These are phyloP conservation scores for Ectemnius cavifrons DNA, from an alignment of 2,888 invertebrate genomes.

Conservation along the genomic window DNA sequence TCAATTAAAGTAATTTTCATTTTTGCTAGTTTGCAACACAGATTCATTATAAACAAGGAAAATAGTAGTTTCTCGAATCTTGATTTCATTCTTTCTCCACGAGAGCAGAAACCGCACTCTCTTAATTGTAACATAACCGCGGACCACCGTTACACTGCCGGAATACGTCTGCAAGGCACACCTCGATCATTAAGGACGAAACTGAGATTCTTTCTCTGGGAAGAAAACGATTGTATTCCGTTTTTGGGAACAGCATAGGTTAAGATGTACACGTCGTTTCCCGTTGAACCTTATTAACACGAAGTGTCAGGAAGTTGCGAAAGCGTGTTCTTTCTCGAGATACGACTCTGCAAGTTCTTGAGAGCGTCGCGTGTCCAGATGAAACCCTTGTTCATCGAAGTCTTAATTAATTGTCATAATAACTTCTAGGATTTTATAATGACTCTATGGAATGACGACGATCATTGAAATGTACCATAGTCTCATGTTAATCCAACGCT, in stretches of 20 bases:
- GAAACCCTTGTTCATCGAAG: too few relatives aligned
- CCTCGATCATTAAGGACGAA: slow-evolving; percentile 61
- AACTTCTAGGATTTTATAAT: too few relatives aligned
- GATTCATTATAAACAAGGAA: too few relatives aligned
- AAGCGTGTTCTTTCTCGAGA: slow-evolving; percentile 14
- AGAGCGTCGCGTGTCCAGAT: too few relatives aligned
- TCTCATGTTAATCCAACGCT: too few relatives aligned
- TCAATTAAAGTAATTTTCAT: too few relatives aligned
- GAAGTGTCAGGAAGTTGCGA: slow-evolving; percentile 16
- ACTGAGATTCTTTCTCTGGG: slow-evolving; percentile 62
- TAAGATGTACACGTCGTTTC: too few relatives aligned
- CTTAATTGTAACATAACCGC: slow-evolving; percentile 57
- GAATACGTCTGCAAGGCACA: slow-evolving; percentile 39
- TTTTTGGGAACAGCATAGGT: slow-evolving; percentile 52
- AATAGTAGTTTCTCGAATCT: too few relatives aligned
- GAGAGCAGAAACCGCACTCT: slow-evolving; percentile 36
- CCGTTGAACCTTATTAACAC: slow-evolving; percentile 7
- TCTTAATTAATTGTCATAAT: too few relatives aligned
- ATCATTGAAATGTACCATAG: too few relatives aligned
- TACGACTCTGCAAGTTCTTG: slow-evolving; percentile 2
- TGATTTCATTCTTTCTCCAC: slow-evolving; percentile 20
- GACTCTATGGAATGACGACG: too few relatives aligned
- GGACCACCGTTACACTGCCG: slow-evolving; percentile 37
- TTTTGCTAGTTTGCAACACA: too few relatives aligned
- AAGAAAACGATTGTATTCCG: slow-evolving; percentile 60